A percentile compares a stretch with the other conserved stretches of the same genome.
phyloP scores from a whole-genome alignment of 2,888 invertebrate genomes.

The Desoria tigrina region DNA sequence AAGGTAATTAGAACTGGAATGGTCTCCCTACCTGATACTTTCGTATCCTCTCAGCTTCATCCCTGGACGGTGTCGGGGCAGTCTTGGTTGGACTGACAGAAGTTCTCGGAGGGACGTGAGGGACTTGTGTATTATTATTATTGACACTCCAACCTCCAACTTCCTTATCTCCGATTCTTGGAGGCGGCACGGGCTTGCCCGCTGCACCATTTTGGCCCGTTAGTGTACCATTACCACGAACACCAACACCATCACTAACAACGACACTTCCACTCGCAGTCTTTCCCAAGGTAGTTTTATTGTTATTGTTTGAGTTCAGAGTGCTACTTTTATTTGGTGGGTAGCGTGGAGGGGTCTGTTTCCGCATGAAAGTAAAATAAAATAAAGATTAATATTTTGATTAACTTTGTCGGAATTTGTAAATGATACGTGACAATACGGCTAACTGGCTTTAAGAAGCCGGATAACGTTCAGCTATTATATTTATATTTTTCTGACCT shows the following conservation, averaged over 20 bases:
- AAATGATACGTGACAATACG: too few relatives aligned
- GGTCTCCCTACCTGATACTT: constrained; percentile 79
- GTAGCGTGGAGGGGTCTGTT: constrained; percentile 85
- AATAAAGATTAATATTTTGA: too few relatives aligned
- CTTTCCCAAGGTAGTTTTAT: constrained; percentile 36
- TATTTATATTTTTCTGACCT: too few relatives aligned
- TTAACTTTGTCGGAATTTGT: too few relatives aligned
- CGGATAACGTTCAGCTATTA: too few relatives aligned
- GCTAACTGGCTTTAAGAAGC: too few relatives aligned
- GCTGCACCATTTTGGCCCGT: constrained; percentile 54
- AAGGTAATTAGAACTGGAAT: background rate
- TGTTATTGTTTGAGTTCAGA: constrained; percentile 45
- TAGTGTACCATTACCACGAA: constrained; percentile 57
- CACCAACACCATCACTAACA: constrained; percentile 56
- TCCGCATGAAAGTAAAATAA: too few relatives aligned
- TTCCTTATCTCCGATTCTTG: constrained; percentile 69
- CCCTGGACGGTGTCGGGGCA: constrained; percentile 68
- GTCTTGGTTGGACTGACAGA: constrained; percentile 50
- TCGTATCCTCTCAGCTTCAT: constrained; percentile 86
- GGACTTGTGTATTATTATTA: constrained; percentile 64
- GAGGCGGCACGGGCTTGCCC: constrained; percentile 62
- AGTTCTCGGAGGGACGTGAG: constrained; percentile 57
- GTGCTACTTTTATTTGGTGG: constrained; percentile 62
- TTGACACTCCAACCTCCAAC: constrained; percentile 61
- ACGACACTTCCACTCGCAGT: constrained; percentile 58